Evolutionary conservation across 2,888 invertebrate species (phyloP), one percentile per base, ranked within the genome.

Genomic region (Amiota communis): DNA sequence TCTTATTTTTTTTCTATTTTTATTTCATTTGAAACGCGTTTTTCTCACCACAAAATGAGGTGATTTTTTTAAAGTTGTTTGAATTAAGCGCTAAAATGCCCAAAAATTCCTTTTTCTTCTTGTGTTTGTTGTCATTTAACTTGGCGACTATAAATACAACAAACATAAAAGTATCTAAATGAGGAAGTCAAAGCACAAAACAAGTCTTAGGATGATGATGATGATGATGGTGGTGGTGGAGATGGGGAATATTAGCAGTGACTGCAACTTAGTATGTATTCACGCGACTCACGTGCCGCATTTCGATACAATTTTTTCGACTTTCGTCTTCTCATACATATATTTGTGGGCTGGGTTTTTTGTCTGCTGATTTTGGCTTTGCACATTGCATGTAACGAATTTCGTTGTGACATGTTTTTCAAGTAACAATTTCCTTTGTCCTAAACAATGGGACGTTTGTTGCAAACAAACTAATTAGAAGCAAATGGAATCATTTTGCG

Each of bases 291-390:
- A 84, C 86, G 83, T 84, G 86, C 68, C 61, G 59, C 51, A 23
- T 73, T 15, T 73, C 53, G 11, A 46, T 67, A 64, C 74, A 23
- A 23, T 1, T 23, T 23, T 23, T 23, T 23, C 8, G 36, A 36
- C 36, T 36, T 36, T 36, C 36, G 36, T 36, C 36, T 36, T 36
- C 36, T 36, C 36, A 36, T 36, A 36, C 36, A 23, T 36, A 36
- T 6, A 36, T 36, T 36, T 36, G 36, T 36, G 36, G 36, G 36
- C 36, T 70, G 59, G 15, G 20, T 9, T 36, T 72, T 72, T 74
- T 79, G 75, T 77, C 82, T 86, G 80, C 85, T 84, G 82, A 78
- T 80, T 83, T 81, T 56, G 49, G 79, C 80, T 80, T 86, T 81
- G 61, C n/a, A 86, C 82, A 82, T 82, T 36, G 36, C 36, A 36